Base-by-base conservation (phyloP, 2,888 invertebrate species). In the Chrysodeixis includens region DNA sequence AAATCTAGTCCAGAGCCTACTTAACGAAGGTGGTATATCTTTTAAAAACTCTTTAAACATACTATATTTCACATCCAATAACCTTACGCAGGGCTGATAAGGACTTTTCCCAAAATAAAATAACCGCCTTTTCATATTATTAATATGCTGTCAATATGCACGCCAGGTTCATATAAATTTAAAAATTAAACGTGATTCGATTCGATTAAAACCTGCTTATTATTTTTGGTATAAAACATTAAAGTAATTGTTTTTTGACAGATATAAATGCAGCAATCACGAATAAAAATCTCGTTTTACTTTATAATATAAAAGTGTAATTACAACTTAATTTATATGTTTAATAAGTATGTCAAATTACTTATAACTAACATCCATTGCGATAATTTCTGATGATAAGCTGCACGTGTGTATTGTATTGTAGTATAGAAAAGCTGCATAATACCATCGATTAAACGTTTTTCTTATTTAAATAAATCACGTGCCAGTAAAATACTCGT, bases 211-310 rank as follows among this genome's bases (percentile, higher is more conserved):
- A 14, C 14, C n/a, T 40, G 40, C 40, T n/a, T 35, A 14, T 35
- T 35, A 35, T 35, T 35, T 12, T 6, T n/a, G n/a, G 7, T 40
- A 6, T 40, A n/a, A 40, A 40, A 40, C n/a, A n/a, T 40, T 40
- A 4, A 40, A 40, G 40, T 40, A n/a, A 40, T 40, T 40, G 40
- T n/a, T 40, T 40, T 40, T n/a, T n/a, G 40, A 40, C 40, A n/a
- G n/a, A n/a, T 40, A 6, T 35, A 4, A 35, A 2, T 35, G 12
- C 35, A 35, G 14, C 14, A 12, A n/a, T n/a, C n/a, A n/a, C n/a
- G n/a, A n/a, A n/a, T n/a, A n/a, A n/a, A n/a, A 26, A 26, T 6
- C 6, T 26, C 26, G 2, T 26, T 2, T 6, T 26, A 26, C 26
- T 6, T 26, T 26, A 4, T 26, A n/a, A 26, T 26, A 6, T 26